Percentiles rank a stretch among this genome's conserved stretches.
Evolutionary conservation across 2,113 vertebrate genomes (phyloP).

Genomic region (Burhinus bistriatus): DNA sequence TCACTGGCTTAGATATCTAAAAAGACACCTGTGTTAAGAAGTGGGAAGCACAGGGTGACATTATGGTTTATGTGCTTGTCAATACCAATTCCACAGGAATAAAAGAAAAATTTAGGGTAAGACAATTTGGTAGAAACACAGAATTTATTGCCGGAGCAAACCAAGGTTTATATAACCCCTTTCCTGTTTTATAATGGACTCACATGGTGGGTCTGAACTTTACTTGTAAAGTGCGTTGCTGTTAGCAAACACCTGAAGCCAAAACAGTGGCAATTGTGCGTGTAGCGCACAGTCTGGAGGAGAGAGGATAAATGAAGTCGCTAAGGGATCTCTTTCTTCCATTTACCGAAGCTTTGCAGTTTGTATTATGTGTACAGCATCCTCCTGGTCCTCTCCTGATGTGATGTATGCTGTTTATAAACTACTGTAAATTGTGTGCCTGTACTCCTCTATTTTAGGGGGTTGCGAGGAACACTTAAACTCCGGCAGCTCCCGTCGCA

Average conservation of each 20-base stretch:
- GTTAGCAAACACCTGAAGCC: not conserved
- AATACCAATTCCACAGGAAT: not conserved
- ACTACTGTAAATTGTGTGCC: not conserved
- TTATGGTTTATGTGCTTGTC: not conserved
- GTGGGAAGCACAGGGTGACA: not conserved
- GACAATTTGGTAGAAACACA: not conserved
- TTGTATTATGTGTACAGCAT: not conserved
- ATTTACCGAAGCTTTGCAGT: not conserved
- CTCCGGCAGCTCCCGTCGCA: not conserved
- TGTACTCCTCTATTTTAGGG: not conserved
- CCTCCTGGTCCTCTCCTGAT: not conserved
- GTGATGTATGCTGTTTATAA: not conserved
- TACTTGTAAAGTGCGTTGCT: not conserved
- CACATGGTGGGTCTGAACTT: not conserved
- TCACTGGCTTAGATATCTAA: not conserved
- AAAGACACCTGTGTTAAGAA: not conserved
- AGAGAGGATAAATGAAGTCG: not conserved
- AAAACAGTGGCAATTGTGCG: fast-evolving
- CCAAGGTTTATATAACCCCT: not conserved
- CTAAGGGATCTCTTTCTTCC: not conserved
- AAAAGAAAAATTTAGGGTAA: not conserved
- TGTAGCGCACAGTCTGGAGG: not conserved
- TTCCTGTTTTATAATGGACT: not conserved
- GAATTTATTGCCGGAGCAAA: not conserved
- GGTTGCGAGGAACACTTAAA: not conserved